Evolutionary conservation across 2,888 invertebrate species (phyloP).

Genomic region (Xestia ashworthii): DNA sequence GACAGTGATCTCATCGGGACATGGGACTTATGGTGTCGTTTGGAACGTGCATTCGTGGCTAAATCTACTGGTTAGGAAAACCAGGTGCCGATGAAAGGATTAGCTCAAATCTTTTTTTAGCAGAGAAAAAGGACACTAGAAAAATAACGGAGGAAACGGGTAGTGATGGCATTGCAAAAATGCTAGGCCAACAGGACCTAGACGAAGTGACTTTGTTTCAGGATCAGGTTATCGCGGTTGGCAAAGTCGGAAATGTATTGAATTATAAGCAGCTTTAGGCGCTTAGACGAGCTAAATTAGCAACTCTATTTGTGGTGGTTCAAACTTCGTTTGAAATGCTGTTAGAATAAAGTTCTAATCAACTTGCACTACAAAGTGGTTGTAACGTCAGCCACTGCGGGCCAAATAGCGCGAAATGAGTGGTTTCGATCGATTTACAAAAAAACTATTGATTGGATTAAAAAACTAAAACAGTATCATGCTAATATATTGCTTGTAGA

Average conservation of each 20-base stretch:
- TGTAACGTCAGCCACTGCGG: no score
- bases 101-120: neutral
- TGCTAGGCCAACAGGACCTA: neutral
- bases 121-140: neutral
- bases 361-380: no score
- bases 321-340: no score
- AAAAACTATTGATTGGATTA: no score
- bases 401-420: no score
- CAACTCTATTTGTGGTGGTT: no score
- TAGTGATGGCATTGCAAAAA: neutral
- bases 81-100: neutral
- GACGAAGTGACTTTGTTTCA: neutral
- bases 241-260: neutral
- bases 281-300: no score
- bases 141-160: neutral
- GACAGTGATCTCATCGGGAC: conserved; percentile 55
- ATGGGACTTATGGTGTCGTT: conserved; percentile 26
- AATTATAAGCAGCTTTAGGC: no score
- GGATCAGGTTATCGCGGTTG: neutral
- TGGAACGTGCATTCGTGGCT: conserved; percentile 31
- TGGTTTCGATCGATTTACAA: no score
- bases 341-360: no score
- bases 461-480: no score
- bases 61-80: conserved; percentile 29
- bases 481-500: no score